Evolutionary conservation across 2,888 invertebrate species (phyloP).

Genomic region (Archips xylosteana): DNA sequence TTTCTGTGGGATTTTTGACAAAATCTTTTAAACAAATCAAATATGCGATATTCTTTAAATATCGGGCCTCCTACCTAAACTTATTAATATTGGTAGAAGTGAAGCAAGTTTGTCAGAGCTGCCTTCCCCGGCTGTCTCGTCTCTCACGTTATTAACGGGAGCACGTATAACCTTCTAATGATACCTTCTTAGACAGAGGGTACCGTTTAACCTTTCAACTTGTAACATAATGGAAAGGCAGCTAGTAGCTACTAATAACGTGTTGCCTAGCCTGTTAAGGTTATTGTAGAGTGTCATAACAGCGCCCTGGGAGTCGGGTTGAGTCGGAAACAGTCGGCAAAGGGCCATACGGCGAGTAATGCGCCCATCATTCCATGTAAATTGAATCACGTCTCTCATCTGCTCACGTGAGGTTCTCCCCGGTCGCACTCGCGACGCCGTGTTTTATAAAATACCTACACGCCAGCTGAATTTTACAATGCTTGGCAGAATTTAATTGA

Average conservation of each 20-base stretch:
- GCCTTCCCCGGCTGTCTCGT: constrained; percentile 1
- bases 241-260: constrained; percentile 19
- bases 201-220: constrained; percentile 33
- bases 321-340: constrained; percentile 42
- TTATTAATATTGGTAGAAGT: not conserved
- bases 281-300: constrained; percentile 52
- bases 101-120: not conserved
- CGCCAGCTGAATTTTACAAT: constrained; percentile 33
- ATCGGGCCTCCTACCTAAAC: not conserved
- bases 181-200: constrained; percentile 17
- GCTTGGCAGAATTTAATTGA: constrained; percentile 25
- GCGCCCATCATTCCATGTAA: constrained; percentile 79
- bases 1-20: too few species aligned
- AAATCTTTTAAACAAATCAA: too few species aligned
- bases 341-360: constrained; percentile 67
- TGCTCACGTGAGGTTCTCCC: constrained; percentile 66
- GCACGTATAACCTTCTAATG: constrained; percentile 25
- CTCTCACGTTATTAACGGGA: constrained; percentile 19
- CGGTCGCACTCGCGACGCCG: constrained; percentile 54
- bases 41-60: too few species aligned
- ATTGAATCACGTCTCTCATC: constrained; percentile 83
- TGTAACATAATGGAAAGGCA: constrained; percentile 26
- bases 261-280: constrained; percentile 20
- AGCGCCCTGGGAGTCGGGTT: constrained; percentile 44
- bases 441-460: constrained; percentile 43